These are phyloP conservation scores for Liasis olivaceus DNA, from an alignment of 2,797 vertebrate genomes.

Conservation along the genomic window DNA sequence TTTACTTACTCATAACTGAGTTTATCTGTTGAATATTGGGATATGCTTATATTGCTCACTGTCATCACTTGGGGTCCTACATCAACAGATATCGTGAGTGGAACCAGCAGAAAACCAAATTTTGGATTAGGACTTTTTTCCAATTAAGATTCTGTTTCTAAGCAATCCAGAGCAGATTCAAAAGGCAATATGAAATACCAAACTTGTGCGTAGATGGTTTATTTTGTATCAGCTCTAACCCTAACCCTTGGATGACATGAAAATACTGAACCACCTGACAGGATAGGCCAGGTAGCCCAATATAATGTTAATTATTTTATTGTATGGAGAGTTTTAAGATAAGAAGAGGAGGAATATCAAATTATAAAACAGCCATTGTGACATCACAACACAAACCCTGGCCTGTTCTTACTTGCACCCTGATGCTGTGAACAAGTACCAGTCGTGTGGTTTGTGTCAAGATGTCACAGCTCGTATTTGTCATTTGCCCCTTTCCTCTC, in stretches of 20 bases:
- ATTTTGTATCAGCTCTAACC: not conserved
- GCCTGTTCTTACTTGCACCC: no score
- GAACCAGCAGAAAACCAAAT: not conserved
- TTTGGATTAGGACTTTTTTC: not conserved
- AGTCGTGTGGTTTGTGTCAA: no score
- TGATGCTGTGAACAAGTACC: no score
- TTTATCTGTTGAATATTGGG: not conserved
- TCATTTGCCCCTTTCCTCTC: no score
- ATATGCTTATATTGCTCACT: no score
- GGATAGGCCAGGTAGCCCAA: not conserved
- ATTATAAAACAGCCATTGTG: not conserved
- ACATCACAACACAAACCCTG: no score
- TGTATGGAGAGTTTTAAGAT: not conserved
- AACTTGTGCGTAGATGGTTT: not conserved
- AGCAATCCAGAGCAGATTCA: not conserved
- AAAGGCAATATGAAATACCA: not conserved
- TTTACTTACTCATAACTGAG: not conserved
- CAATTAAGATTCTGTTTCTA: not conserved
- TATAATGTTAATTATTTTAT: not conserved
- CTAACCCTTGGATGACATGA: not conserved
- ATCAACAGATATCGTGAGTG: not conserved
- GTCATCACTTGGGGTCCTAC: not conserved
- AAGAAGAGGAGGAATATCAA: not conserved
- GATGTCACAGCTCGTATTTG: no score
- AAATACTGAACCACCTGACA: not conserved